A percentile compares a stretch with the other conserved stretches of the same genome.
These are phyloP conservation scores for Montifringilla adamsi DNA, from an alignment of 2,113 vertebrate genomes.

Conservation along the genomic window DNA sequence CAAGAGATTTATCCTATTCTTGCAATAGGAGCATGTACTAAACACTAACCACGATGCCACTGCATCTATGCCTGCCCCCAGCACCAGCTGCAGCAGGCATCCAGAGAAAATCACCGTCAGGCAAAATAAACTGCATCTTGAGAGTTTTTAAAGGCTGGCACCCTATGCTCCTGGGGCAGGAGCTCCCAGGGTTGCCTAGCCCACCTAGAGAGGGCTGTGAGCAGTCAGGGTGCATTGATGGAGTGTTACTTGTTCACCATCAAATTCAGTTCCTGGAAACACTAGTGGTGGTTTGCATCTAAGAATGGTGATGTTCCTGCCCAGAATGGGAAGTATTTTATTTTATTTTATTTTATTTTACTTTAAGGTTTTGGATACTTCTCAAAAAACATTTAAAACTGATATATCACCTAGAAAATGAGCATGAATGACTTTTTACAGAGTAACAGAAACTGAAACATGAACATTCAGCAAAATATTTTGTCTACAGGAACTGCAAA, in stretches of 20 bases:
- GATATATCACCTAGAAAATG: neutral
- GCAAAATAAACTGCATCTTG: neutral
- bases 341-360: neutral
- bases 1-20: neutral
- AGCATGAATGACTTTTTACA: neutral
- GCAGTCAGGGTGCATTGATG: neutral
- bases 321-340: neutral
- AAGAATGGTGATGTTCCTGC: neutral
- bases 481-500: neutral
- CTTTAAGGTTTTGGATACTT: neutral
- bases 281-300: neutral
- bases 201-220: neutral
- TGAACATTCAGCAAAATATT: neutral
- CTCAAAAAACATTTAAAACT: neutral
- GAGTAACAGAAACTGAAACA: neutral
- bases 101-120: neutral
- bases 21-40: neutral
- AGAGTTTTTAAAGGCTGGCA: neutral
- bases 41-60: accelerated
- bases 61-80: neutral
- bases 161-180: neutral
- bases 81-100: neutral
- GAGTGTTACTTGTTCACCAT: neutral
- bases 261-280: neutral
- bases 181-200: neutral